A percentile compares a stretch with the other conserved stretches of the same genome.
These are phyloP conservation scores for Andrena dorsata DNA, from an alignment of 2,888 invertebrate genomes.

Conservation along the genomic window DNA sequence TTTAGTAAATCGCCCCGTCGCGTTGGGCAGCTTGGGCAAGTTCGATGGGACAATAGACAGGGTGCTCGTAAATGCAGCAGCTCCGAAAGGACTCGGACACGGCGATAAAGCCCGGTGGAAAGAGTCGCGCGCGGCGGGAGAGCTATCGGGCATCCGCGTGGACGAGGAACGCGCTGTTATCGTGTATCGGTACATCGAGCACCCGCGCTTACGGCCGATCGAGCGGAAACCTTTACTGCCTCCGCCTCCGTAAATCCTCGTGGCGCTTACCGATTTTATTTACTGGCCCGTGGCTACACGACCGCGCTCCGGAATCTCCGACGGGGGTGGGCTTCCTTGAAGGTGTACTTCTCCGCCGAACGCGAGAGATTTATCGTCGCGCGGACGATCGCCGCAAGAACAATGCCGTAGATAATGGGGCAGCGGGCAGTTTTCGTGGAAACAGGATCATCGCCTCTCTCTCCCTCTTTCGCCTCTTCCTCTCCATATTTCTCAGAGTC, in stretches of 20 bases:
- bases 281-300: slow-evolving; percentile 59
- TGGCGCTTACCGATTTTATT: slow-evolving; percentile 77
- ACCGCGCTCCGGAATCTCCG: slow-evolving; percentile 56
- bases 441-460: slow-evolving; percentile 47
- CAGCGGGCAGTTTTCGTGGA: slow-evolving; percentile 61
- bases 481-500: not conserved
- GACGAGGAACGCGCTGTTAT: slow-evolving; percentile 74
- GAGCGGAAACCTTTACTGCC: slow-evolving; percentile 80
- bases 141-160: slow-evolving; percentile 44
- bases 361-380: slow-evolving; percentile 64
- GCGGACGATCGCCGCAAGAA: slow-evolving; percentile 65
- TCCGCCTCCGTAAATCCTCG: slow-evolving; percentile 75
- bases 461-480: not conserved
- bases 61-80: slow-evolving; percentile 60
- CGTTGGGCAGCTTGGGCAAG: slow-evolving; percentile 6
- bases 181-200: slow-evolving; percentile 79
- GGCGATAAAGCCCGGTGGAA: slow-evolving; percentile 61
- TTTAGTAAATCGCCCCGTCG: slow-evolving; percentile 50
- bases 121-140: slow-evolving; percentile 55
- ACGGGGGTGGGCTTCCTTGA: slow-evolving; percentile 55
- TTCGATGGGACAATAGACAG: slow-evolving; percentile 49
- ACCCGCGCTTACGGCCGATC: slow-evolving; percentile 78
- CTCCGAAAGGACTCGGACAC: slow-evolving; percentile 46
- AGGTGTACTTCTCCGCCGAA: slow-evolving; percentile 49
- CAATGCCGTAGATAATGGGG: slow-evolving; percentile 72